Evolutionary conservation across 1,140 invertebrate genomes (phyloP).

Genomic region (Lepidostoma basale): DNA sequence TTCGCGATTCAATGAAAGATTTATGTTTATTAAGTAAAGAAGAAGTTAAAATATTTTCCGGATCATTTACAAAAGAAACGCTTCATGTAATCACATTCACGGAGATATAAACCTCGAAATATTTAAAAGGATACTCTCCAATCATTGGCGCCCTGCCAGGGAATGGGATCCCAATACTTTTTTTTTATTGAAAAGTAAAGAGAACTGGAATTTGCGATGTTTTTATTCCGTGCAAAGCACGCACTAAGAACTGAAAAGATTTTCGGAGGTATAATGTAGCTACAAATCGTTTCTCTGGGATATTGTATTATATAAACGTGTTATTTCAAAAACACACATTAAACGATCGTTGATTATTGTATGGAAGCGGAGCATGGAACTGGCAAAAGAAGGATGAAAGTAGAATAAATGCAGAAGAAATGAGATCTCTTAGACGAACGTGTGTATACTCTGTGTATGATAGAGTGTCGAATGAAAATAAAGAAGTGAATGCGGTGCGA

Average conservation of each 20-base stretch:
- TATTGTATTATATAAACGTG: no score
- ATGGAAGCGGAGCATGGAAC: no score
- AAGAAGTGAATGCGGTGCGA: no score
- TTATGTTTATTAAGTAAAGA: not conserved
- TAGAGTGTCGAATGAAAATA: no score
- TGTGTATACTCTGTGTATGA: no score
- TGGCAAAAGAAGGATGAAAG: no score
- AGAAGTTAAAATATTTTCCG: not conserved
- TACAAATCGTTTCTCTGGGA: no score
- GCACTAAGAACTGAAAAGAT: slow-evolving; percentile 1
- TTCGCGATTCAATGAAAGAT: not conserved
- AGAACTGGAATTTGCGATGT: not conserved
- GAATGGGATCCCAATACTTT: slow-evolving; percentile 7
- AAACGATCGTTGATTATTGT: no score
- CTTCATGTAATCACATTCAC: slow-evolving; percentile 15
- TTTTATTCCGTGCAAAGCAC: not conserved
- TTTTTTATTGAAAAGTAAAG: slow-evolving; percentile 24
- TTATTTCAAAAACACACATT: no score
- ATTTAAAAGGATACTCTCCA: slow-evolving; percentile 18
- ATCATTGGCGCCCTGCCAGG: slow-evolving; percentile 1
- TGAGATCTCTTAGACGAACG: no score
- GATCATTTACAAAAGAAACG: slow-evolving; percentile 2
- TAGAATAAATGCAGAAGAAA: no score
- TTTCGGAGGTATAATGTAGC: no score
- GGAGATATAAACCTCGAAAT: not conserved